These are phyloP conservation scores for Plagiodera versicolora DNA, from an alignment of 2,888 invertebrate genomes.

Conservation along the genomic window DNA sequence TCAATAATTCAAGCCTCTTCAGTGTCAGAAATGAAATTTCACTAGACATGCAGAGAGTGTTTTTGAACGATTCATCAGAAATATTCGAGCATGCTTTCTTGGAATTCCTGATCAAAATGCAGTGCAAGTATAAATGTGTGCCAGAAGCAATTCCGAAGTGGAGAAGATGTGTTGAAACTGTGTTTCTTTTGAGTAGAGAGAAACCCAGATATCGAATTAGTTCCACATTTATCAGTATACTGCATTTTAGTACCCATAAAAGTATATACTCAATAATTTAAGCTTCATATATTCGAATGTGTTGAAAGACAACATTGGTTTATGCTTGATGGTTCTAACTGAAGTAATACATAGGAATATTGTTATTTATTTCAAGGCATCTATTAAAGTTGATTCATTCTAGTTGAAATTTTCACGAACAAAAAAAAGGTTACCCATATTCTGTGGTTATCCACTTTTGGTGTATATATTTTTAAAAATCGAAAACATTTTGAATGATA, in stretches of 20 bases:
- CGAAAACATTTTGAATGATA: too few relatives aligned
- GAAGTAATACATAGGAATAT: not conserved
- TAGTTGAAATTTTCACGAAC: too few relatives aligned
- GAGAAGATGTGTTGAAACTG: conserved; percentile 32
- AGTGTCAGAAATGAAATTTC: not conserved
- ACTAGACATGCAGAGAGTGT: conserved; percentile 13
- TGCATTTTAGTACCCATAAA: conserved; percentile 33
- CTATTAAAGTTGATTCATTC: too few relatives aligned
- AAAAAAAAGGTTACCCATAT: too few relatives aligned
- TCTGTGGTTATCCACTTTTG: too few relatives aligned
- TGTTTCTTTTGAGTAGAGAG: conserved; percentile 28
- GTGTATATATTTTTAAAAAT: too few relatives aligned
- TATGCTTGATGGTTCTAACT: not conserved
- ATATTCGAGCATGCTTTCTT: conserved; percentile 22
- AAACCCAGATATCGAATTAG: conserved; percentile 31
- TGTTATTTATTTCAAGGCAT: too few relatives aligned
- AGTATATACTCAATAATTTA: not conserved
- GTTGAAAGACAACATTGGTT: not conserved
- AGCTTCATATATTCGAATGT: not conserved
- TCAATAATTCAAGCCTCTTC: too few relatives aligned
- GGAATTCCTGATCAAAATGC: conserved; percentile 39
- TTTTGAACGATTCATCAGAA: not conserved
- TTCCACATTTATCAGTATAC: conserved; percentile 40
- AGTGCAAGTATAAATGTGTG: conserved; percentile 48
- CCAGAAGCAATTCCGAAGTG: conserved; percentile 45